These are phyloP conservation scores for Macrosiphum euphorbiae DNA, from an alignment of 2,888 invertebrate genomes.

Conservation along the genomic window DNA sequence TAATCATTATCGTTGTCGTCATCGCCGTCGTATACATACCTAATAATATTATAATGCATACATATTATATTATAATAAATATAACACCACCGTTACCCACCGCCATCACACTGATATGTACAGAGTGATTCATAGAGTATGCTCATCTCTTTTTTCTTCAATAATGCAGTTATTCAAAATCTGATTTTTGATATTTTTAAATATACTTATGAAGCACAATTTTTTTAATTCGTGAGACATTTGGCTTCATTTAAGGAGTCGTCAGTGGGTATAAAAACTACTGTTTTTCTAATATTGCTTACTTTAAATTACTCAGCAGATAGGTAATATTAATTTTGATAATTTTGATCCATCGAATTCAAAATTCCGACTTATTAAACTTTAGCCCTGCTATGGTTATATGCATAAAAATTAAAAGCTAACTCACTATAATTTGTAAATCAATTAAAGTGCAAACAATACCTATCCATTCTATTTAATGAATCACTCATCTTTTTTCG, in stretches of 20 bases:
- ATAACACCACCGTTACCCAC: neutral
- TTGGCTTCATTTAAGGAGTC: neutral
- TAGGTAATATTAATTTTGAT: too few relatives aligned
- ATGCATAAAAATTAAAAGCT: neutral
- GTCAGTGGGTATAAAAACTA: neutral
- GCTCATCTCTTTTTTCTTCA: neutral
- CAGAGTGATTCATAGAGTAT: neutral
- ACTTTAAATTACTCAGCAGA: neutral
- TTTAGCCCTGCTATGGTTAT: neutral
- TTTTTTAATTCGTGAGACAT: neutral
- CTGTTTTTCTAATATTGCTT: neutral
- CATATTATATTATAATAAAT: neutral
- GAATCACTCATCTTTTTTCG: neutral
- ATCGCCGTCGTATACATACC: neutral
- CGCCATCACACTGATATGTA: neutral
- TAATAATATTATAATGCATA: slow-evolving; percentile 32
- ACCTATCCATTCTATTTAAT: neutral
- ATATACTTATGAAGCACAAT: too few relatives aligned
- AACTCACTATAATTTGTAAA: neutral
- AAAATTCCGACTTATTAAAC: neutral
- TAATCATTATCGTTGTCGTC: slow-evolving; percentile 20
- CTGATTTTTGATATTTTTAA: neutral
- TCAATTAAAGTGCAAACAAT: neutral
- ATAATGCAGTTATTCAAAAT: neutral
- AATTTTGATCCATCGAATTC: neutral